phyloP scores from a whole-genome alignment of 2,113 vertebrate genomes.

The Puffinus mauretanicus region DNA sequence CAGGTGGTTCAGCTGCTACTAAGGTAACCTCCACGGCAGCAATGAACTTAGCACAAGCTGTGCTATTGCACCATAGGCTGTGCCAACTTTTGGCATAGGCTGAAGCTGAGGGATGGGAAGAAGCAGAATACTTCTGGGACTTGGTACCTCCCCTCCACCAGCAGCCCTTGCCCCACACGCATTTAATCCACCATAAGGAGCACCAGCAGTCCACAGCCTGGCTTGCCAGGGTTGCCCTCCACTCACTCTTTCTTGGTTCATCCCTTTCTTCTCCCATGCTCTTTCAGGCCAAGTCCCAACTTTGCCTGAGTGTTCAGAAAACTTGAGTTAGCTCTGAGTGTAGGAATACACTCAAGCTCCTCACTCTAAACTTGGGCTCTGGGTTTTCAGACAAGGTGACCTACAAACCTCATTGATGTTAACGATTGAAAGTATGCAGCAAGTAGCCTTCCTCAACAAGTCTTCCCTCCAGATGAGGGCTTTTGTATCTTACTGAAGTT shows the following conservation, averaged over 20 bases:
- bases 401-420: slow-evolving; percentile 24
- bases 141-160: neutral
- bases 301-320: neutral
- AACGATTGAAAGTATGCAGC: neutral
- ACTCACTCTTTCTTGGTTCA: neutral
- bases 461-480: neutral
- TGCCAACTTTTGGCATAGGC: neutral
- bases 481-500: neutral
- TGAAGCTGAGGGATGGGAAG: neutral
- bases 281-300: neutral
- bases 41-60: neutral
- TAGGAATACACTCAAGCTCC: neutral
- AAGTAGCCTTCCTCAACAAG: neutral
- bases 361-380: neutral
- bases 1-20: neutral
- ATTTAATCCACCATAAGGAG: neutral
- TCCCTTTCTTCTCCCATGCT: neutral
- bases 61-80: neutral
- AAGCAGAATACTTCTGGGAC: neutral
- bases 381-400: neutral
- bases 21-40: neutral
- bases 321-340: neutral
- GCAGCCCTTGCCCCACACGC: accelerated
- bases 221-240: neutral
- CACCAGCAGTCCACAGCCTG: neutral